Evolutionary conservation across 1,140 invertebrate genomes (phyloP).

Genomic region (Hylyphantes graminicola): DNA sequence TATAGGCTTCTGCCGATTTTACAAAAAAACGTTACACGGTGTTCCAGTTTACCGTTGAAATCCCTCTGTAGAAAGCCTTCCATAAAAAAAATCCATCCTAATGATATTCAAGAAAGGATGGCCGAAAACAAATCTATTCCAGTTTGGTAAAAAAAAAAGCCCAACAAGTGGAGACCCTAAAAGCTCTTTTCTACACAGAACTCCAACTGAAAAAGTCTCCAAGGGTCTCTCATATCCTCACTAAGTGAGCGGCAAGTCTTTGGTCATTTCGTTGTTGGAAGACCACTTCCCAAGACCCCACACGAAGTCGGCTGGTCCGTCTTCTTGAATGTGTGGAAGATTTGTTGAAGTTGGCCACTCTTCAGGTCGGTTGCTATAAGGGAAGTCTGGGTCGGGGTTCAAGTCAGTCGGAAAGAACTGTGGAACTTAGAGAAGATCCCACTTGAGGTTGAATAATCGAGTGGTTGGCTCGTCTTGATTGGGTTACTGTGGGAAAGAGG

Average conservation of each 20-base stretch:
- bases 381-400: slow-evolving; percentile 16
- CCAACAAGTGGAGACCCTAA: slow-evolving; percentile 25
- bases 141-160: slow-evolving; percentile 16
- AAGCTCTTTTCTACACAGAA: slow-evolving; percentile 11
- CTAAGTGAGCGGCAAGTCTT: slow-evolving; percentile 33
- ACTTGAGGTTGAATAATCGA: slow-evolving; percentile 37
- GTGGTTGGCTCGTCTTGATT: slow-evolving; percentile 16
- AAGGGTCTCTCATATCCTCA: background rate
- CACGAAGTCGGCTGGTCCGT: slow-evolving; percentile 15
- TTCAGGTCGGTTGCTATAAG: slow-evolving; percentile 30
- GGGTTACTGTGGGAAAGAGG: slow-evolving; percentile 33
- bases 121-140: slow-evolving; percentile 2
- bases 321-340: background rate
- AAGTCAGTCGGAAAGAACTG: slow-evolving; percentile 23
- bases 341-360: background rate
- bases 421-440: slow-evolving; percentile 30
- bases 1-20: no score
- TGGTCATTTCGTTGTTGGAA: slow-evolving; percentile 12
- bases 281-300: slow-evolving; percentile 29
- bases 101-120: slow-evolving; percentile 28
- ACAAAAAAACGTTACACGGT: no score
- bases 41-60: no score
- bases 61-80: no score
- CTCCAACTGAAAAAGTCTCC: background rate
- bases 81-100: background rate